These are phyloP conservation scores for Neodiprion virginianus DNA, from an alignment of 1,140 invertebrate species.

Conservation along the genomic window DNA sequence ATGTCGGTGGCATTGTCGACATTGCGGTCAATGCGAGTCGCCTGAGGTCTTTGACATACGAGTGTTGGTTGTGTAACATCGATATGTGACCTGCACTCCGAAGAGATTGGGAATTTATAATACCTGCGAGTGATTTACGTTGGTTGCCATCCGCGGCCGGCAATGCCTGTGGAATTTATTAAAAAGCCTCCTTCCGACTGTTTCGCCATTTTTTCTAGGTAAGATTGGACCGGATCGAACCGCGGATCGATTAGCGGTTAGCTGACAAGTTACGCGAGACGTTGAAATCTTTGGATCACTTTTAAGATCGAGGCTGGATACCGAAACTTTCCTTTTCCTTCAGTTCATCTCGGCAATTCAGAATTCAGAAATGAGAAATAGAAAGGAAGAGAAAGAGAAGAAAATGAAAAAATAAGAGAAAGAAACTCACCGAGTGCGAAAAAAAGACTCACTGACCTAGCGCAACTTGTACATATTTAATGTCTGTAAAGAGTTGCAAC, in stretches of 20 bases:
- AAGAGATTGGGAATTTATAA: background rate
- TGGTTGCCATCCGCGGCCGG: background rate
- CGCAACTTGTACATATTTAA: too few relatives aligned
- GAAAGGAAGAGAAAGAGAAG: too few relatives aligned
- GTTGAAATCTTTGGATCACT: background rate
- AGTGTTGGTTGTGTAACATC: background rate
- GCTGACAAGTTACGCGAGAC: too few relatives aligned
- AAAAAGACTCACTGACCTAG: too few relatives aligned
- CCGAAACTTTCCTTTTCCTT: too few relatives aligned
- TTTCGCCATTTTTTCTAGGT: background rate
- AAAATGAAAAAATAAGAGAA: too few relatives aligned
- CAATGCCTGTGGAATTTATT: background rate
- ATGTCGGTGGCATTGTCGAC: background rate
- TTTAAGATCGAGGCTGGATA: background rate
- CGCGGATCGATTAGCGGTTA: background rate
- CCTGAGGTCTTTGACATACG: conserved; percentile 2
- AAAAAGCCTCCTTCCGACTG: background rate
- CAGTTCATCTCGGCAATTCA: too few relatives aligned
- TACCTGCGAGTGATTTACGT: background rate
- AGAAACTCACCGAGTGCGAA: too few relatives aligned
- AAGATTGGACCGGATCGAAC: background rate
- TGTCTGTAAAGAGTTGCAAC: too few relatives aligned
- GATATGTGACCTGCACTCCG: background rate
- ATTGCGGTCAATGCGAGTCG: background rate
- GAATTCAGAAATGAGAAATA: too few relatives aligned